A percentile compares a stretch with the other conserved stretches of the same genome.
phyloP scores from a whole-genome alignment of 2,888 invertebrate species.

The Psococerastis gibbosa region DNA sequence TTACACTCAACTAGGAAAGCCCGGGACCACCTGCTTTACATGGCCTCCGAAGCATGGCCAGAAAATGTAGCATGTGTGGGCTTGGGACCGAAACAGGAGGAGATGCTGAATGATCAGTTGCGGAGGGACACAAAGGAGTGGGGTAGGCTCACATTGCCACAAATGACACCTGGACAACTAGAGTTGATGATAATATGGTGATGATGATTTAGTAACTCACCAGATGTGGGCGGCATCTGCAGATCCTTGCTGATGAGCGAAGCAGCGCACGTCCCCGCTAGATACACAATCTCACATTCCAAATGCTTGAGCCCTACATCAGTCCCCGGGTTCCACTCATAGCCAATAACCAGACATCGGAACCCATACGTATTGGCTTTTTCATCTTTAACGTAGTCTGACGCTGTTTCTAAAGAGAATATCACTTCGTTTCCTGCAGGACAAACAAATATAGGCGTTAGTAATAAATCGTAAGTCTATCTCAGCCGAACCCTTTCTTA shows the following conservation, averaged over 20 bases:
- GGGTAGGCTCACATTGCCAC: too few species aligned
- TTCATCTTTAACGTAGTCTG: slow-evolving; percentile 83
- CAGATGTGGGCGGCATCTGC: slow-evolving; percentile 38
- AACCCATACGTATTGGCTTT: slow-evolving; percentile 61
- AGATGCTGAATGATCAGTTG: too few species aligned
- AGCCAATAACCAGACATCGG: slow-evolving; percentile 64
- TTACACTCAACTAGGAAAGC: too few species aligned
- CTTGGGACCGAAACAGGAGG: too few species aligned
- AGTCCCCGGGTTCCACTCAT: slow-evolving; percentile 47
- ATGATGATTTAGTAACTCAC: too few species aligned
- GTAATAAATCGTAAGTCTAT: neutral
- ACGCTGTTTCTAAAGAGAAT: slow-evolving; percentile 89
- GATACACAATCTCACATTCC: slow-evolving; percentile 76
- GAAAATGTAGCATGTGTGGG: too few species aligned
- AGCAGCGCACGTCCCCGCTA: slow-evolving; percentile 81
- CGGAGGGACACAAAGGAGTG: too few species aligned
- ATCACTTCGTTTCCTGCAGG: slow-evolving; percentile 73
- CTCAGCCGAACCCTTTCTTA: neutral
- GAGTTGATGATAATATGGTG: too few species aligned
- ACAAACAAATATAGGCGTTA: slow-evolving; percentile 4
- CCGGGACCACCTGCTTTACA: too few species aligned
- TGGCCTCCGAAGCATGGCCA: too few species aligned
- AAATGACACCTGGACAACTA: too few species aligned
- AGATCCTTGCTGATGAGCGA: slow-evolving; percentile 72
- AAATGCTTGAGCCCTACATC: slow-evolving; percentile 45